Percentiles rank a stretch among this genome's conserved stretches.
phyloP scores from a whole-genome alignment of 2,888 invertebrate species.

The Petrophora chlorosata region DNA sequence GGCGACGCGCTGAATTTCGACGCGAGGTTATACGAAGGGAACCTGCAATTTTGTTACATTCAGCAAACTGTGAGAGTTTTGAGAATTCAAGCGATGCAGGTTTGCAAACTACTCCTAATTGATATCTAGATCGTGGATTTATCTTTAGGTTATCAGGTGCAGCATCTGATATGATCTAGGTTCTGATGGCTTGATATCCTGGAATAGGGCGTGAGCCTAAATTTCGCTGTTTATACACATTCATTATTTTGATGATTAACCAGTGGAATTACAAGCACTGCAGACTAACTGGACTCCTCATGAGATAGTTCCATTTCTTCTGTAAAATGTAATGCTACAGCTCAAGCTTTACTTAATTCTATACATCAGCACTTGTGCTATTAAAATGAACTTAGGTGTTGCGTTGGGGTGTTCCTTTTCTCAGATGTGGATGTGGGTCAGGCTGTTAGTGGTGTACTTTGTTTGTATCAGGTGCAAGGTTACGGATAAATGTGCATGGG shows the following conservation, averaged over 20 bases:
- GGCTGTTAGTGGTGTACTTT: conserved; percentile 11
- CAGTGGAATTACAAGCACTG: background rate
- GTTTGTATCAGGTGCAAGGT: conserved; percentile 14
- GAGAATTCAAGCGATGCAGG: conserved; percentile 11
- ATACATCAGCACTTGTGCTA: conserved; percentile 1
- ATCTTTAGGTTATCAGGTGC: conserved; percentile 1
- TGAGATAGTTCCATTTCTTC: conserved; percentile 6
- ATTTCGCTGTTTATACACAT: background rate
- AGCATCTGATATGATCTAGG: background rate
- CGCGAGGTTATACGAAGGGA: conserved; percentile 77
- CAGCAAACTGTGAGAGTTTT: background rate
- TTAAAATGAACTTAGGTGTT: conserved; percentile 6
- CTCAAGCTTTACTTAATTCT: background rate
- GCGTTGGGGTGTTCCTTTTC: conserved; percentile 7
- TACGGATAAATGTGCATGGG: conserved; percentile 12
- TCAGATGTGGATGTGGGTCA: conserved; percentile 9
- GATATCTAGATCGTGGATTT: background rate
- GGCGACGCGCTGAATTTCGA: conserved; percentile 66
- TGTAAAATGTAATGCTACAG: conserved; percentile 3
- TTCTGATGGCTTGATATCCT: background rate
- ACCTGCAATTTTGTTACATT: conserved; percentile 49
- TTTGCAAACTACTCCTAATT: conserved; percentile 2
- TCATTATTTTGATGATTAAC: background rate
- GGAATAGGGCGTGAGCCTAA: background rate
- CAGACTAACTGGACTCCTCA: background rate